phyloP scores from a whole-genome alignment of 2,888 invertebrate genomes.

The Synanthedon vespiformis region DNA sequence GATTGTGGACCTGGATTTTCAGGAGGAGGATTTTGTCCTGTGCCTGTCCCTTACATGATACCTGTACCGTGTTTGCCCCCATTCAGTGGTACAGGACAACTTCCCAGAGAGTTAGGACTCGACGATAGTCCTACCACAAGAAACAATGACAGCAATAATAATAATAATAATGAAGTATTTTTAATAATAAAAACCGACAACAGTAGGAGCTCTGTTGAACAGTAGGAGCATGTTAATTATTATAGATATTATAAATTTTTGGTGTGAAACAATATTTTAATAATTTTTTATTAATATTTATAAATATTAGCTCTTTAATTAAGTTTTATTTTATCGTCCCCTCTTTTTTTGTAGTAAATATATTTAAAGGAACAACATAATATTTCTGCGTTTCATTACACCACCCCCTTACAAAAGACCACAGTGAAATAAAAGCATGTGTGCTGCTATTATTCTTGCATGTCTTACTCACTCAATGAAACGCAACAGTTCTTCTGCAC shows the following conservation, averaged over 20 bases:
- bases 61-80: neutral
- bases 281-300: neutral
- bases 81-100: neutral
- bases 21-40: slow-evolving; percentile 7
- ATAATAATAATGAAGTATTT: neutral
- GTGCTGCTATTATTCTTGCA: too few relatives aligned
- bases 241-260: neutral
- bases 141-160: neutral
- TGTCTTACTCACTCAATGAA: too few relatives aligned
- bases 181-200: neutral
- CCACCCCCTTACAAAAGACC: too few relatives aligned
- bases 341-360: too few relatives aligned
- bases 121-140: neutral
- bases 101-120: neutral
- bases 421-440: too few relatives aligned
- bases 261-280: neutral
- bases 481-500: too few relatives aligned
- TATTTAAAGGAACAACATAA: too few relatives aligned
- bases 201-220: neutral
- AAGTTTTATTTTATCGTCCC: too few relatives aligned
- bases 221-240: neutral
- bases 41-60: slow-evolving; percentile 4
- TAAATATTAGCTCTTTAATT: too few relatives aligned
- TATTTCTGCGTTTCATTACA: too few relatives aligned
- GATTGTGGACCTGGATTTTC: neutral